Evolutionary conservation across 2,797 vertebrate species (phyloP).

Genomic region (Rhincodon typus): DNA sequence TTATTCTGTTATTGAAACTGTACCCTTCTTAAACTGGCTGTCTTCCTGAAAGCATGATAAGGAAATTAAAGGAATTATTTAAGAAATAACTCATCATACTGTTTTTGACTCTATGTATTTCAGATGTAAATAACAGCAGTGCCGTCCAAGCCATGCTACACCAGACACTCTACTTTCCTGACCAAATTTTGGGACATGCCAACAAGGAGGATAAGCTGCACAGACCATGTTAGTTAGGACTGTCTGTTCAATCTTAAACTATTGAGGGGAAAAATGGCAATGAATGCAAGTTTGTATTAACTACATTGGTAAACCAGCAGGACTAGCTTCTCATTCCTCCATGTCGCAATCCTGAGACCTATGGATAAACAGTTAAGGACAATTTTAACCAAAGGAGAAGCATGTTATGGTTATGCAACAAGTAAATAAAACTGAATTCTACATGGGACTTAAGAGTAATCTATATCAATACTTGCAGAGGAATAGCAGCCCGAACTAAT

Average conservation of each 20-base stretch:
- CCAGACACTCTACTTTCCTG: constrained; percentile 68
- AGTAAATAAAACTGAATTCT: not conserved
- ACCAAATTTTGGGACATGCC: constrained; percentile 40
- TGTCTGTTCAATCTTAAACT: not conserved
- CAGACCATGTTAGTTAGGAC: not conserved
- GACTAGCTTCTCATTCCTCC: not conserved
- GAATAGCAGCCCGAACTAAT: not conserved
- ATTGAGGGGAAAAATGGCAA: not conserved
- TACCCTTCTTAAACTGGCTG: not conserved
- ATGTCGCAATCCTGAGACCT: not conserved
- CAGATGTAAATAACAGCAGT: constrained; percentile 66
- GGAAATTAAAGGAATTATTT: not conserved
- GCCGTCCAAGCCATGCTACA: constrained; percentile 66
- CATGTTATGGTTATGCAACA: not conserved
- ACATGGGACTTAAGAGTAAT: not conserved
- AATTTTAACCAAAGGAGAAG: not conserved
- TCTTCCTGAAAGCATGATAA: not conserved
- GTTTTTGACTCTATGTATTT: constrained; percentile 38
- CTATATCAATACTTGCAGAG: not conserved
- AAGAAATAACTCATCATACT: not conserved
- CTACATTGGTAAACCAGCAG: not conserved
- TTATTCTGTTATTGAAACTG: not conserved
- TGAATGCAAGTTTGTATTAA: not conserved
- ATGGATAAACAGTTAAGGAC: not conserved
- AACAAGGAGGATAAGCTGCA: not conserved